A percentile compares a stretch with the other conserved stretches of the same genome.
Conservation (phyloP, 1,140 invertebrate genomes). For the Drosophila virilis region DNA sequence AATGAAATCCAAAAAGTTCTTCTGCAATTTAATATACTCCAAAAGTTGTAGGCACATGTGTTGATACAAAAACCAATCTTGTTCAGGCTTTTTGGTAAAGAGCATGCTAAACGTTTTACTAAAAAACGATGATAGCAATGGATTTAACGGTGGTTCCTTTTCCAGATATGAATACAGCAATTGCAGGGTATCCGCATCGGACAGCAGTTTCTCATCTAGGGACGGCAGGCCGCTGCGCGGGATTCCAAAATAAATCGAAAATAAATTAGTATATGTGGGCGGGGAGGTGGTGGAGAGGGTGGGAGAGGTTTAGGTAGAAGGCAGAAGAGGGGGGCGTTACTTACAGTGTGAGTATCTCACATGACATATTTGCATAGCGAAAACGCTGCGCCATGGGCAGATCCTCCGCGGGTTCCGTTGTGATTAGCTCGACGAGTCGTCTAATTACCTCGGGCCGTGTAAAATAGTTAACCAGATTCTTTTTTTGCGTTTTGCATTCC, state of each 20-base stretch:
- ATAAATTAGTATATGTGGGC: not conserved
- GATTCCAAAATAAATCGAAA: slow-evolving; percentile 9
- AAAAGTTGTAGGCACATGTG: slow-evolving; percentile 95
- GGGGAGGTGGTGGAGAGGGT: not conserved
- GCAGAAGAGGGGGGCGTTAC: slow-evolving; percentile 23
- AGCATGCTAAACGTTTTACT: slow-evolving; percentile 96
- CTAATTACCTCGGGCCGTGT: slow-evolving; percentile 92
- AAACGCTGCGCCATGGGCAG: slow-evolving; percentile 92
- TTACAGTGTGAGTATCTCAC: slow-evolving; percentile 93
- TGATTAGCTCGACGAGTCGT: slow-evolving; percentile 94
- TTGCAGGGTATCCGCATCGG: slow-evolving; percentile 90
- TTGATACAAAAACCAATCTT: slow-evolving; percentile 96
- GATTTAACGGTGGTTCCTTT: slow-evolving; percentile 94
- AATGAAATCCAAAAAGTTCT: slow-evolving; percentile 93
- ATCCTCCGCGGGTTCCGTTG: slow-evolving; percentile 92
- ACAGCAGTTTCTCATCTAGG: slow-evolving; percentile 93
- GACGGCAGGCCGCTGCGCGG: slow-evolving; percentile 89
- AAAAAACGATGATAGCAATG: slow-evolving; percentile 97
- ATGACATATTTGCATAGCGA: slow-evolving; percentile 96
- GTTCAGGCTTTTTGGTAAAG: slow-evolving; percentile 89
- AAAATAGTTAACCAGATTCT: slow-evolving; percentile 94
- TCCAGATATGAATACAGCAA: slow-evolving; percentile 96
- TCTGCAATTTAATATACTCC: slow-evolving; percentile 94
- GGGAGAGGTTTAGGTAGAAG: too few species aligned
- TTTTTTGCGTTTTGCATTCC: slow-evolving; percentile 97